Evolutionary conservation across 2,113 vertebrate species (phyloP).

Genomic region (Ctenodactylus gundi): DNA sequence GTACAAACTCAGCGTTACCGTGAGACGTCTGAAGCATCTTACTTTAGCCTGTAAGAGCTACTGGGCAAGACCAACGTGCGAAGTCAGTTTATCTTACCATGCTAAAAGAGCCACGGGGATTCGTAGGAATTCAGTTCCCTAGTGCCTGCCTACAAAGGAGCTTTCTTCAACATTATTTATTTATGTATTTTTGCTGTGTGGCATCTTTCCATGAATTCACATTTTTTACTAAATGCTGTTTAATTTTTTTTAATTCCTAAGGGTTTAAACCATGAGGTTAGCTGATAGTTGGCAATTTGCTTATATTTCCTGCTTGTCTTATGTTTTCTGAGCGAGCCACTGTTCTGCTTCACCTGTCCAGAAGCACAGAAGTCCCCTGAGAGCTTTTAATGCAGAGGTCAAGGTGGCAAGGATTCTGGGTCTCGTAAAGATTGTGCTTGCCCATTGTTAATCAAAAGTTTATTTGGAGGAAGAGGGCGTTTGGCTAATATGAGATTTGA

Average conservation of each 20-base stretch:
- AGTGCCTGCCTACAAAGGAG: background rate
- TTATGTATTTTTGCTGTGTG: background rate
- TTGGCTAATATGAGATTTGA: background rate
- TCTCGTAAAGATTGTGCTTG: background rate
- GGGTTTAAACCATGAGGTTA: background rate
- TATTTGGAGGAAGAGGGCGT: background rate
- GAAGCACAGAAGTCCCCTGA: background rate
- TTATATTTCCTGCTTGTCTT: background rate
- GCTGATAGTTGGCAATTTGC: background rate
- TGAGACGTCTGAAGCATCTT: conserved; percentile 30
- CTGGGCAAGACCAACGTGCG: background rate
- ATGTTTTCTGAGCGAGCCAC: background rate
- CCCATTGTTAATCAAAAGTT: background rate
- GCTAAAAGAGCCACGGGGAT: background rate
- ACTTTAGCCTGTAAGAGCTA: conserved; percentile 29
- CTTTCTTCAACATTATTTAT: conserved; percentile 40
- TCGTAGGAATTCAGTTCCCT: conserved; percentile 12
- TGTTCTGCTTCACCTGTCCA: conserved; percentile 33
- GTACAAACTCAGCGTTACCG: conserved; percentile 44
- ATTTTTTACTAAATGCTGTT: background rate
- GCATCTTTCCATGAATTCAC: conserved; percentile 13
- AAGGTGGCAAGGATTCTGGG: background rate
- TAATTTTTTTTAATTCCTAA: conserved; percentile 1
- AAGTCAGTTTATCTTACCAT: conserved; percentile 12
- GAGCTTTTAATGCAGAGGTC: conserved; percentile 13